Conservation (phyloP, 2,113 vertebrate species). For the Siniperca knerii region DNA sequence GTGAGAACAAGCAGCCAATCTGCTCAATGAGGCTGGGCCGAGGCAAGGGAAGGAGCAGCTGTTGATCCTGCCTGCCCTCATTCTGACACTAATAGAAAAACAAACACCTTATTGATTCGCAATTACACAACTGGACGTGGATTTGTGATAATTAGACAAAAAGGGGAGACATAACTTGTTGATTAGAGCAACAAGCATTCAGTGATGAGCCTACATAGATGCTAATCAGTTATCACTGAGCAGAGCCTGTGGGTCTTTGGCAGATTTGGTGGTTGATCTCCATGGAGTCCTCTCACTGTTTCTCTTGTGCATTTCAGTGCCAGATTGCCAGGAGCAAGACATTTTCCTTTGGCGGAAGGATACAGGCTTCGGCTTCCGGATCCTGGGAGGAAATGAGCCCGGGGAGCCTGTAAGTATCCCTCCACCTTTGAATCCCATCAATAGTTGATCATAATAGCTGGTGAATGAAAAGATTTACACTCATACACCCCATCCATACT, state of each 20-base stretch:
- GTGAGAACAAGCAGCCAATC: constrained; percentile 16
- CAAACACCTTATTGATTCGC: constrained; percentile 38
- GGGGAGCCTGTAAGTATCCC: constrained; percentile 94
- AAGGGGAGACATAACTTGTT: not conserved
- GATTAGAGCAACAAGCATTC: constrained; percentile 28
- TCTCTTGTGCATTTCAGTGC: constrained; percentile 86
- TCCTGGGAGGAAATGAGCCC: constrained; percentile 98
- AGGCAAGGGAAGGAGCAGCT: constrained; percentile 1
- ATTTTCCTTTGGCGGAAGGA: constrained; percentile 99
- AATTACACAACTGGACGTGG: constrained; percentile 1
- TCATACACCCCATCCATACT: not conserved
- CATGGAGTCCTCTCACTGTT: constrained; percentile 14
- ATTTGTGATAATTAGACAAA: constrained; percentile 16
- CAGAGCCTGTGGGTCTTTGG: constrained; percentile 13
- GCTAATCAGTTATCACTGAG: constrained; percentile 3
- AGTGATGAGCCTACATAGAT: constrained; percentile 26
- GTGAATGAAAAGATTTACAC: not conserved
- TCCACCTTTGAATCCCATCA: constrained; percentile 41
- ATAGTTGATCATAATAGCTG: not conserved
- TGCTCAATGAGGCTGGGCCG: not conserved
- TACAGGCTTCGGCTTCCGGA: constrained; percentile 98
- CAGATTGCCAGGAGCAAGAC: constrained; percentile 98
- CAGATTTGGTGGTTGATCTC: not conserved
- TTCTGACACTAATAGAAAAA: constrained; percentile 21
- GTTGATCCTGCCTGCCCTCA: constrained; percentile 16